Conservation (phyloP, 2,113 vertebrate genomes). For the Myodes glareolus region DNA sequence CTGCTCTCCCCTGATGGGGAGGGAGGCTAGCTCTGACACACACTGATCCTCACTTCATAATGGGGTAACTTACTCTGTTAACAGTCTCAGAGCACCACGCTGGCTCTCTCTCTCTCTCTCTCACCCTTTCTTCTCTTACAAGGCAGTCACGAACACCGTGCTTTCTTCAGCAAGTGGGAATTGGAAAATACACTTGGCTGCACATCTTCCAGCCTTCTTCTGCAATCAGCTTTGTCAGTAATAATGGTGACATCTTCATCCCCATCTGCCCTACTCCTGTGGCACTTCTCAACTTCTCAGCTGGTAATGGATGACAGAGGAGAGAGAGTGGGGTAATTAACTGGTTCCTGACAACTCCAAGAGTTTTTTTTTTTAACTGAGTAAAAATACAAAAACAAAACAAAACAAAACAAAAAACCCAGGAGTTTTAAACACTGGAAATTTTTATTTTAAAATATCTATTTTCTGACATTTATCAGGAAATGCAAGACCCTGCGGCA, state of each 20-base stretch:
- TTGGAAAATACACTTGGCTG: slow-evolving; percentile 53
- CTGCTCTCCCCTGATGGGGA: neutral
- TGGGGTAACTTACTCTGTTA: neutral
- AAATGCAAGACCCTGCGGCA: neutral
- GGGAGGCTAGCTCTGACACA: neutral
- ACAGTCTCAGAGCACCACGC: neutral
- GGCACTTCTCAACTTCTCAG: slow-evolving; percentile 54
- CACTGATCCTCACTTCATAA: neutral
- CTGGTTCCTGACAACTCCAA: slow-evolving; percentile 25
- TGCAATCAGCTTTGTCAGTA: slow-evolving; percentile 49
- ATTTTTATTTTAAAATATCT: neutral
- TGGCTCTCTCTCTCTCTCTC: neutral
- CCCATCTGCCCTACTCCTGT: slow-evolving; percentile 57
- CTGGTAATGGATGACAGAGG: slow-evolving; percentile 26
- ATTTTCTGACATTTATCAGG: neutral
- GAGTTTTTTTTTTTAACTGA: neutral
- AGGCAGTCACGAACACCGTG: neutral
- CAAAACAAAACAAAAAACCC: no score
- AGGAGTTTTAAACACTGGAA: neutral
- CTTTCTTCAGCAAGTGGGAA: slow-evolving; percentile 56
- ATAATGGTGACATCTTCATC: slow-evolving; percentile 63
- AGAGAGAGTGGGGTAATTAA: neutral
- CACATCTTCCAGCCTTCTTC: slow-evolving; percentile 37
- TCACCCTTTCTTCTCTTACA: neutral
- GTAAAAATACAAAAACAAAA: no score